These are phyloP conservation scores for Dynastes tityus DNA, from an alignment of 2,888 invertebrate species.

Conservation along the genomic window DNA sequence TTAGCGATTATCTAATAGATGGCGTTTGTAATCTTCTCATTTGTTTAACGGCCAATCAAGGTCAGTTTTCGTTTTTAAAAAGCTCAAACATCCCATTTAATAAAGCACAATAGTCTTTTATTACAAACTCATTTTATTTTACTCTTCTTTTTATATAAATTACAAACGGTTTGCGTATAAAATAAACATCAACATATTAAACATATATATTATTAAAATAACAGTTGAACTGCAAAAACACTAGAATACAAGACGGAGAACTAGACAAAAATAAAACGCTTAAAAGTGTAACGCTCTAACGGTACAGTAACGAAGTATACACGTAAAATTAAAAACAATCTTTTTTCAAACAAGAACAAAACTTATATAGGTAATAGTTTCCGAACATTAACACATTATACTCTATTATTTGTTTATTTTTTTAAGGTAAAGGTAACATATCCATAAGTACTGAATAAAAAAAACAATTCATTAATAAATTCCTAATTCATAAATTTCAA, in stretches of 20 bases:
- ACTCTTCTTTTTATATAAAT: slow-evolving; percentile 17
- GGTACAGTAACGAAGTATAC: neutral
- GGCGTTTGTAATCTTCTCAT: too few relatives aligned
- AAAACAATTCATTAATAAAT: too few relatives aligned
- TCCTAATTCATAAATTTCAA: slow-evolving; percentile 55
- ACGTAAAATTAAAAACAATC: slow-evolving; percentile 4
- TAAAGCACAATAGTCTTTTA: neutral
- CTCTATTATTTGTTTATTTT: too few relatives aligned
- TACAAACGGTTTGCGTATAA: slow-evolving; percentile 23
- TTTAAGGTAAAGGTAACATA: too few relatives aligned
- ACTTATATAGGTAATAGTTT: neutral
- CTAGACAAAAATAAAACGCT: neutral
- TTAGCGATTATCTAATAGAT: too few relatives aligned
- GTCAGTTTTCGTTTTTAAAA: too few relatives aligned
- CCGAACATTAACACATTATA: too few relatives aligned
- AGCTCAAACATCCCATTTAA: too few relatives aligned
- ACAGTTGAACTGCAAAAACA: neutral
- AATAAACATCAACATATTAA: slow-evolving; percentile 8
- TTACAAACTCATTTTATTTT: slow-evolving; percentile 19
- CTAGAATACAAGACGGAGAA: neutral
- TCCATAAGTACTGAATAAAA: too few relatives aligned
- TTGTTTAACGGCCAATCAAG: too few relatives aligned
- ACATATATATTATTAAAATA: neutral
- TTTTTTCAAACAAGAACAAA: slow-evolving; percentile 12
- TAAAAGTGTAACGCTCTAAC: neutral